phyloP scores from a whole-genome alignment of 2,113 vertebrate species.

The Dicaeum eximium region DNA sequence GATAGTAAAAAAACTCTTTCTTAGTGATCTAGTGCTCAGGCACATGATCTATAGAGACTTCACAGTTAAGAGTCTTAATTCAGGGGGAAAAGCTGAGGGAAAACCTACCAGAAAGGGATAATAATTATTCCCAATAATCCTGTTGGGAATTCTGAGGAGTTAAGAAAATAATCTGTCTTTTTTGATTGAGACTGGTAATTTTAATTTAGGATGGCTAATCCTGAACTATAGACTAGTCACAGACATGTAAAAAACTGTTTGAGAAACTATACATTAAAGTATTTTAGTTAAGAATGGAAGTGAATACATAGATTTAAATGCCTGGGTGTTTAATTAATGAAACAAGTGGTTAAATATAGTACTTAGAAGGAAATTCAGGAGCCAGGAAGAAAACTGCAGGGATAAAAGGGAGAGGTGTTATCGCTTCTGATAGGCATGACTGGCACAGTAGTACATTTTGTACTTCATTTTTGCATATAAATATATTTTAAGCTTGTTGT shows the following conservation, averaged over 20 bases:
- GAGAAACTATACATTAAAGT: not conserved
- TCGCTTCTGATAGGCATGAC: not conserved
- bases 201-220: not conserved
- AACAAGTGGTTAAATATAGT: not conserved
- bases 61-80: not conserved
- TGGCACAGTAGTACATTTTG: not conserved
- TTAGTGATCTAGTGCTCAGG: not conserved
- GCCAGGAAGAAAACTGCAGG: not conserved
- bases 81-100: not conserved
- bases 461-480: not conserved
- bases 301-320: not conserved
- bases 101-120: not conserved
- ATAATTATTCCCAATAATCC: not conserved
- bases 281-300: not conserved
- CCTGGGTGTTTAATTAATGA: not conserved
- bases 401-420: not conserved
- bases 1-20: not conserved
- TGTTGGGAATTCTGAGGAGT: not conserved
- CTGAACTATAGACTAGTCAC: not conserved
- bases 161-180: not conserved
- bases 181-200: not conserved
- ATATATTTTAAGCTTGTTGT: not conserved
- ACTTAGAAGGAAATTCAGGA: not conserved
- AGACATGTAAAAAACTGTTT: not conserved
- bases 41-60: not conserved